Evolutionary conservation across 2,113 vertebrate species (phyloP), one percentile per base, ranked within the genome.

Genomic region (Festucalex cinctus): DNA sequence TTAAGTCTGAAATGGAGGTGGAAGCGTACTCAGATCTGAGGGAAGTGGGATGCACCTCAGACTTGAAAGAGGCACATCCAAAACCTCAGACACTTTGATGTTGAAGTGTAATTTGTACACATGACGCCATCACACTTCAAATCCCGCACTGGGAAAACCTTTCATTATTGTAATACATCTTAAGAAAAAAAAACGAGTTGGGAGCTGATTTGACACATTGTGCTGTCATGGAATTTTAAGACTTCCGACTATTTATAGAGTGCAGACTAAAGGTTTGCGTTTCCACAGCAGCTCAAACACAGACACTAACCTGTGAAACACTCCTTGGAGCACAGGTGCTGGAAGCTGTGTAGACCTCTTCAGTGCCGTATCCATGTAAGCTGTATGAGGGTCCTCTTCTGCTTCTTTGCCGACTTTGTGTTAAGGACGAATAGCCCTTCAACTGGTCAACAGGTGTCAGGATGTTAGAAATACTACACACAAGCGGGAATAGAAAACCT

Each of bases 21-120:
- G 46, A 71, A 74, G 82, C 64, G 57, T 65, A 70, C 78, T 79
- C 74, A 74, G 76, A 87, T 85, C 81, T 74, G 57, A 84, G 69
- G 49, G 70, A 71, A 75, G 71, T 71, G 54, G 66, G 66, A 10
- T 63, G 28, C 74, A 77, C 66, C 80, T 83, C 77, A 71, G 62
- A 85, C 82, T 85, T 89, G 71, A 88, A 88, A 88, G 85, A 70
- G 74, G 71, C 57, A 17, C 70, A 57, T 68, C 4, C 59, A 69
- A 81, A 82, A 82, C 57, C 65, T 54, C 0, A 79, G 68, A 77
- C 65, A 71, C 83, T 86, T 90, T 90, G 85, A 88, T 84, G 85
- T 74, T 58, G 75, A 76, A 65, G 70, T 78, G 79, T 82, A 82
- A 85, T 90, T 84, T 88, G 81, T 86, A 81, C 70, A 84, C 78